Evolutionary conservation across 2,113 vertebrate species (phyloP), one percentile per base, ranked within the genome.

Genomic region (Prochilodus magdalenae): DNA sequence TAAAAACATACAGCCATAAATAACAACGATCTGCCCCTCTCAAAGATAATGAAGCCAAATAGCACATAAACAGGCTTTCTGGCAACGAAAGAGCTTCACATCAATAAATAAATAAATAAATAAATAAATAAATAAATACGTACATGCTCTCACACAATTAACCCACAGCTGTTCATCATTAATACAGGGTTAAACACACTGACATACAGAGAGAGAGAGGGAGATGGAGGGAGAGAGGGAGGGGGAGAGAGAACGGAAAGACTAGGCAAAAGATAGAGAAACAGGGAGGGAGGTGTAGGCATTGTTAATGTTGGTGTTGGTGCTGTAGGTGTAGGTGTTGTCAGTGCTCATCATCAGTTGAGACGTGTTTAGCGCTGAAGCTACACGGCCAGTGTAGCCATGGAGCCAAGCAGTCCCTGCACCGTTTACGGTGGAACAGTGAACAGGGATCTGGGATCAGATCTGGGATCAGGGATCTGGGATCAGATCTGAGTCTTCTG

Each of bases 21-120:
- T 89, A 89, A 87, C 86, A 87, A 88, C 74, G 49, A 88, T 85
- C 29, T 74, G 65, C n/a, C 82, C 76, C 78, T 86, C 89, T 90
- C 82, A 82, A 73, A 84, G 84, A 81, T 88, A 51, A 87, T 88
- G 85, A 88, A 47, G 72, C 74, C 77, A 84, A 83, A 90, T 86
- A 83, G 87, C 77, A 88, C 89, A 87, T 85, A 87, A 88, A 88
- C 77, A 84, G 74, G 6, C 83, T 73, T 79, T 86, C 83, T 86
- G 70, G 76, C 82, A 75, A 78, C 18, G 66, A 60, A 22, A 36
- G 20, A 59, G 40, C 40, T 0, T 30, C 57, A 18, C 51, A 27
- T 51, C 5, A 73, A 74, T 79, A 84, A 49, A 44, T 27, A 26
- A 74, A 86, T 79, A 88, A 77, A 87, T 84, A 78, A 18, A 79